These are phyloP conservation scores for Clarias magur DNA, from an alignment of 2,113 vertebrate genomes.

Conservation along the genomic window DNA sequence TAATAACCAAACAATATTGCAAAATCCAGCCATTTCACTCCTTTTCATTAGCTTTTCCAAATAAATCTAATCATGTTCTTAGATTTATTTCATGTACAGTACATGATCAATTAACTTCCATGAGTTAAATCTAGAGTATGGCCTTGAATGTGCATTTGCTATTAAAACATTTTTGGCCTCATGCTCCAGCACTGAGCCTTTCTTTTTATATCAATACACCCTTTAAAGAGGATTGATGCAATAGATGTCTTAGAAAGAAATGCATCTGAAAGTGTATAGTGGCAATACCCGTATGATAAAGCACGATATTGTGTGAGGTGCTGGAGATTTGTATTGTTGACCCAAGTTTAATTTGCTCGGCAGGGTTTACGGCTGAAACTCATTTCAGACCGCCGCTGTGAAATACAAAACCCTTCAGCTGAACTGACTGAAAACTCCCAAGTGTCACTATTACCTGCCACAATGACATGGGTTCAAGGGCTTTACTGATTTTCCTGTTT, in stretches of 20 bases:
- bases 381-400: slow-evolving; percentile 54
- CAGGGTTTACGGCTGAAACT: slow-evolving; percentile 56
- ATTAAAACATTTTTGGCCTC: slow-evolving; percentile 6
- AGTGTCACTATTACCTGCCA: slow-evolving; percentile 1
- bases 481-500: slow-evolving; percentile 34
- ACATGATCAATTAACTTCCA: neutral
- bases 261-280: neutral
- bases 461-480: slow-evolving; percentile 19
- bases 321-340: slow-evolving; percentile 31
- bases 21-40: neutral
- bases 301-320: slow-evolving; percentile 4
- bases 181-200: neutral
- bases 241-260: neutral
- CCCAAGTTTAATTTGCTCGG: slow-evolving; percentile 36
- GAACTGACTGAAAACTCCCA: slow-evolving; percentile 41
- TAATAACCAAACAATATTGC: neutral
- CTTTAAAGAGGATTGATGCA: slow-evolving; percentile 4
- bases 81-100: neutral
- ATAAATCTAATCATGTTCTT: neutral
- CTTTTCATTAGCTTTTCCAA: neutral
- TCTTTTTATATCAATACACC: slow-evolving; percentile 6
- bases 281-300: neutral
- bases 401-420: slow-evolving; percentile 47
- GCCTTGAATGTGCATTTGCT: neutral
- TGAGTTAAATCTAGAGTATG: neutral